Conservation (phyloP, 1,140 invertebrate species). For the Caenorhabditis tropicalis region DNA sequence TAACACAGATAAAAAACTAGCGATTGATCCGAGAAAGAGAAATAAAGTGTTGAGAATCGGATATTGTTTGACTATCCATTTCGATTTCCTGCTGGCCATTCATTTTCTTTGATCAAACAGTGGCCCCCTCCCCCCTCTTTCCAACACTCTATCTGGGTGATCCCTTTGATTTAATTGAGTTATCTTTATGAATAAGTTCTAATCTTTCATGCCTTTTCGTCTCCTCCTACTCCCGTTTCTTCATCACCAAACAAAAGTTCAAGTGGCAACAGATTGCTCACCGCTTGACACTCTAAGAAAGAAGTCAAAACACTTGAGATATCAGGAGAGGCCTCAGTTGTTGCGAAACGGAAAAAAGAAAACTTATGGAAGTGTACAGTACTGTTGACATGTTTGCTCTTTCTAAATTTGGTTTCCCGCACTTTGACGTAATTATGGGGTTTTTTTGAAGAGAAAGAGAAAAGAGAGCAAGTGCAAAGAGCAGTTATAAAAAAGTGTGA, state of each 20-base stretch:
- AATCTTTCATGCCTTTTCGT: not conserved
- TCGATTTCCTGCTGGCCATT: conserved; percentile 15
- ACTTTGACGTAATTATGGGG: not conserved
- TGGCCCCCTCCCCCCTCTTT: no score
- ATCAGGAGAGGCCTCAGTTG: not conserved
- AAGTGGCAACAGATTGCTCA: not conserved
- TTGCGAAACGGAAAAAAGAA: conserved; percentile 14
- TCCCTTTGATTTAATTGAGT: not conserved
- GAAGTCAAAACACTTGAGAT: conserved; percentile 40
- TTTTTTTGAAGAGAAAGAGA: not conserved
- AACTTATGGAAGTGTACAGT: conserved; percentile 20
- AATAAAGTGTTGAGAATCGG: not conserved
- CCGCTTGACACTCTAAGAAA: conserved; percentile 25
- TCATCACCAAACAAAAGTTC: not conserved
- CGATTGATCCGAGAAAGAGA: not conserved
- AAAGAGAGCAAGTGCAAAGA: not conserved
- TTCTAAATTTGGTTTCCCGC: conserved; percentile 3
- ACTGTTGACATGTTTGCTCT: conserved; percentile 40
- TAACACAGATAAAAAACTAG: not conserved
- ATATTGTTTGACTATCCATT: conserved; percentile 44
- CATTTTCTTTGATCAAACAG: conserved; percentile 38
- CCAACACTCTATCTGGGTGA: not conserved
- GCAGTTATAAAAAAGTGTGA: conserved; percentile 5
- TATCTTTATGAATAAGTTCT: not conserved
- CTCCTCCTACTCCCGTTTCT: not conserved